A percentile compares a stretch with the other conserved stretches of the same genome.
phyloP scores from a whole-genome alignment of 2,113 vertebrate genomes.

The Oplegnathus fasciatus region DNA sequence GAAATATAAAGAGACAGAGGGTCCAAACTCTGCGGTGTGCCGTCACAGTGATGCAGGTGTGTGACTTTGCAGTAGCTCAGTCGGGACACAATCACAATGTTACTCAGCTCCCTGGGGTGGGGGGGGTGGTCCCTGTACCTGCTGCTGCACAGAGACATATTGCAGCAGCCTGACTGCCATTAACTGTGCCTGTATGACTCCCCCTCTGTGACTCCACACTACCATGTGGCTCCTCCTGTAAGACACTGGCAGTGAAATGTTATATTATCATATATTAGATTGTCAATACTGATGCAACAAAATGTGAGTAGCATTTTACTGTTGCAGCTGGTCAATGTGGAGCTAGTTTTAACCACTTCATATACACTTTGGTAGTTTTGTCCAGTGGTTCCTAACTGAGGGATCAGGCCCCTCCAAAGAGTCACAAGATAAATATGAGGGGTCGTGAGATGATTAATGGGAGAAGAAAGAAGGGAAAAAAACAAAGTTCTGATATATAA shows the following conservation, averaged over 20 bases:
- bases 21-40: slow-evolving; percentile 21
- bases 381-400: not conserved
- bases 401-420: too few relatives aligned
- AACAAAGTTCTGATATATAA: too few relatives aligned
- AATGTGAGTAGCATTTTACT: too few relatives aligned
- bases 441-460: not conserved
- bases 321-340: not conserved
- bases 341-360: not conserved
- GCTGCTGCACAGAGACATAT: slow-evolving; percentile 54
- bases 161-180: slow-evolving; percentile 60
- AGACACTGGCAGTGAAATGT: not conserved
- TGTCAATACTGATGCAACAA: too few relatives aligned
- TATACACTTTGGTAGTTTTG: not conserved
- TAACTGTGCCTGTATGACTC: slow-evolving; percentile 43
- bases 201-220: slow-evolving; percentile 17
- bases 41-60: slow-evolving; percentile 50
- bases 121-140: slow-evolving; percentile 43
- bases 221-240: slow-evolving; percentile 30
- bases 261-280: too few relatives aligned
- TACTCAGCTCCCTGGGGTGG: slow-evolving; percentile 62
- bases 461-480: not conserved
- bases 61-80: slow-evolving; percentile 76
- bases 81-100: slow-evolving; percentile 59
- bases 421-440: not conserved
- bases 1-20: slow-evolving; percentile 25